Base-by-base conservation (phyloP, 2,113 vertebrate species). In the Lasiurus borealis region DNA sequence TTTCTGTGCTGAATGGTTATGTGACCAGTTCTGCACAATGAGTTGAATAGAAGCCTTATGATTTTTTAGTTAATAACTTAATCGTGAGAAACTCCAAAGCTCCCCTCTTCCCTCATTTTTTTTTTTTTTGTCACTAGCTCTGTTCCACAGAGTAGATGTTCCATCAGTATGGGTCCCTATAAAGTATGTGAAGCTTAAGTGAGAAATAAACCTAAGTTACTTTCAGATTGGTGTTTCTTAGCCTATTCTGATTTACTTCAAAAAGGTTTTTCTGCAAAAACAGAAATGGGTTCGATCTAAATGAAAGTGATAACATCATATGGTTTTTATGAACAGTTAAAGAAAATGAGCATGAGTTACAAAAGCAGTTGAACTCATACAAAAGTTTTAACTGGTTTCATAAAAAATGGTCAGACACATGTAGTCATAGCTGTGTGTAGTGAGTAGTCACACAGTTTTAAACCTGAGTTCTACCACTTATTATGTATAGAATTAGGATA, bases 261-360 rank as follows among this genome's bases (percentile, higher is more conserved):
- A 76, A 86, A 82, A 66, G 23, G 27, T 8, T 91, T 50, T 77
- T n/a, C 54, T 91, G 40, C 27, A 69, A 77, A 77, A 34, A 52
- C 7, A 88, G 29, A n/a, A 66, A 21, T 62, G 3, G 14, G 4
- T 54, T 85, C 13, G 21, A 59, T 34, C 36, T 80, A 84, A 84
- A 84, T 54, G 29, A 69, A 71, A 66, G 84, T 88, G 76, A 52
- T 81, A 72, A 76, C 73, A 77, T 59, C 21, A 80, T 15, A 36
- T 18, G 16, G 7, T 14, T 1, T 77, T 76, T 40, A 66, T 21
- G 27, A 90, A 82, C 8, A 59, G 48, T 29, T 66, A 66, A 85
- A 19, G 44, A 77, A 93, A 93, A 68, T 64, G 46, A 91, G 46
- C 40, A 50, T 62, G 50, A 85, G 29, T 84, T 93, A 12, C 36